Percentiles rank a stretch among this genome's conserved stretches.
Evolutionary conservation across 2,797 vertebrate genomes (phyloP).

Genomic region (Takifugu ocellatus): DNA sequence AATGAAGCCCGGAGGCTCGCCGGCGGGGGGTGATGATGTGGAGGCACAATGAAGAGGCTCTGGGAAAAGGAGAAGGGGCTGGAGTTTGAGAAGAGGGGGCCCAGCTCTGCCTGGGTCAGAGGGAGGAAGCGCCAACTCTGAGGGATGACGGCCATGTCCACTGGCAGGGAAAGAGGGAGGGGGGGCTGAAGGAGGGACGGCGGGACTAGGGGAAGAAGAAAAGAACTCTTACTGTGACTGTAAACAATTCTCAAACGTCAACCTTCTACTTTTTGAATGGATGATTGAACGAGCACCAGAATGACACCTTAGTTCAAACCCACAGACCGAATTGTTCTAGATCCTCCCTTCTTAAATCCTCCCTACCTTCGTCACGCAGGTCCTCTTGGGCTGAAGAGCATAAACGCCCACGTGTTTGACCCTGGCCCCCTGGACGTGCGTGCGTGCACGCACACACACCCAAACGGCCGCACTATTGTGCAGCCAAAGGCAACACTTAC

Average conservation of each 20-base stretch:
- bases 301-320: neutral
- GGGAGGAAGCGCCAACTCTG: slow-evolving; percentile 62
- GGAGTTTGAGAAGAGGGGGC: slow-evolving; percentile 73
- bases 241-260: neutral
- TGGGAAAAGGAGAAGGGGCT: slow-evolving; percentile 72
- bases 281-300: neutral
- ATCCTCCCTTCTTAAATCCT: neutral
- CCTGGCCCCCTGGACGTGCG: neutral
- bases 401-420: neutral
- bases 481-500: slow-evolving; percentile 43
- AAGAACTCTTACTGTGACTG: neutral
- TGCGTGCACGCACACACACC: neutral
- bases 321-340: no score
- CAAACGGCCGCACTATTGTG: no score
- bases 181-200: slow-evolving; percentile 49
- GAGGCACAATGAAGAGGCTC: slow-evolving; percentile 64
- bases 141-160: slow-evolving; percentile 50
- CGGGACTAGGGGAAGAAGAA: slow-evolving; percentile 17
- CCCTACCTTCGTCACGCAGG: neutral
- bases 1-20: slow-evolving; percentile 64
- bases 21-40: slow-evolving; percentile 18
- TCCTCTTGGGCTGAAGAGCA: neutral
- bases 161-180: slow-evolving; percentile 61
- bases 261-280: neutral
- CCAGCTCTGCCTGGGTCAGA: slow-evolving; percentile 66